Base-by-base conservation (phyloP, 1,140 invertebrate species). In the Aporrectodea caliginosa region DNA sequence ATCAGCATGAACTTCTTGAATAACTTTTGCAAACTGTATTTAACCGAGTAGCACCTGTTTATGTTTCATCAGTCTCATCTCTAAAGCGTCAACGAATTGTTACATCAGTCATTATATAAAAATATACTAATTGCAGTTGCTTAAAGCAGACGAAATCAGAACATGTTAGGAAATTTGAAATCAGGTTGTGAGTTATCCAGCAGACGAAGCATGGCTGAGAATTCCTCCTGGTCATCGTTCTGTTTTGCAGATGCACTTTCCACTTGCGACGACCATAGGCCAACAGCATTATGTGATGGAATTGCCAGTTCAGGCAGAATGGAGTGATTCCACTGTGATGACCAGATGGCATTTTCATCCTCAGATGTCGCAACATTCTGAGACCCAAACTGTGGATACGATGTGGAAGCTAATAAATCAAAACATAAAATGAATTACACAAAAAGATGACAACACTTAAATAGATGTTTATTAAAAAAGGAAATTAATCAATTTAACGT, bases 191-290 rank as follows among this genome's bases (percentile, higher is more conserved):
- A 58, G 43, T 22, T 58, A 22, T 58, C 90, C 30, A 98, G 91
- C 91, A 98, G 97, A 88, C 97, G 94, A 81, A 98, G 91, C 94
- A 97, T 95, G 84, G 97, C 95, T 33, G 94, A 94, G 33, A 97
- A 91, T 89, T 58, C 43, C 22, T 58, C 43, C 43, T 58, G 43
- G 6, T 58, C 43, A 12, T 58, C 43, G 43, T 58, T 58, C 6
- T 58, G 43, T 58, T 22, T 58, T 22, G 43, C 6, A 12, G 43
- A 58, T 12, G 43, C 43, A 58, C 22, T 58, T 12, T 12, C 43
- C 43, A 58, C 22, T 22, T 58, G 43, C 6, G 43, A 58, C 6
- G 43, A 58, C 43, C 43, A 58, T 22, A 58, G 6, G 22, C 43
- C 43, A 6, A 58, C 43, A 12, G 6, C 43, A 58, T 58, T 58